A percentile compares a stretch with the other conserved stretches of the same genome.
phyloP scores from a whole-genome alignment of 1,140 invertebrate genomes.

The Stegodyphus dumicola region DNA sequence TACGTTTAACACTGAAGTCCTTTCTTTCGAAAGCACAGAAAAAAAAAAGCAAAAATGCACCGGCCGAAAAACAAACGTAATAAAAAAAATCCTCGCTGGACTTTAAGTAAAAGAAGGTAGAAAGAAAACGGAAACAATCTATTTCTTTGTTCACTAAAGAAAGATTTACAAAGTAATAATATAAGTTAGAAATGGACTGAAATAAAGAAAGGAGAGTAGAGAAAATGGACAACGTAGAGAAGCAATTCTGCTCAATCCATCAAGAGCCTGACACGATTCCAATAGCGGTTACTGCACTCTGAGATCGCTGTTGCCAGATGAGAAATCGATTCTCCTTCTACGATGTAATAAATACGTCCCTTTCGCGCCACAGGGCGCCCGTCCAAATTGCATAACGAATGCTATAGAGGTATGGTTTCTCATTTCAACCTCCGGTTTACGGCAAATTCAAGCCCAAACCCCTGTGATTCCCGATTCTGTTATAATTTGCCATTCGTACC shows the following conservation, averaged over 20 bases:
- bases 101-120: constrained; percentile 10
- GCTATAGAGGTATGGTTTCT: not conserved
- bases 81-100: not conserved
- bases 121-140: constrained; percentile 52
- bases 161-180: constrained; percentile 58
- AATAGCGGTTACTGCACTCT: constrained; percentile 51
- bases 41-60: not conserved
- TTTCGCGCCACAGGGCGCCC: not conserved
- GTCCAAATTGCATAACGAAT: not conserved
- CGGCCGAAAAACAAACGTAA: not conserved
- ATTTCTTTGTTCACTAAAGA: constrained; percentile 53
- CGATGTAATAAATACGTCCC: constrained; percentile 57
- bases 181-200: constrained; percentile 51
- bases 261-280: constrained; percentile 50
- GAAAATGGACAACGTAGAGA: constrained; percentile 6
- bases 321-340: constrained; percentile 55
- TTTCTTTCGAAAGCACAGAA: not conserved
- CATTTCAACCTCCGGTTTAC: too few species aligned
- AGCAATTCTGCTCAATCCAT: constrained; percentile 51
- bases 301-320: constrained; percentile 55
- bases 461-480: too few species aligned
- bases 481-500: too few species aligned
- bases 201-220: constrained; percentile 24
- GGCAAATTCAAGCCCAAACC: too few species aligned
- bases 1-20: constrained; percentile 2